phyloP scores from a whole-genome alignment of 2,797 vertebrate species.

The Decapterus maruadsi region DNA sequence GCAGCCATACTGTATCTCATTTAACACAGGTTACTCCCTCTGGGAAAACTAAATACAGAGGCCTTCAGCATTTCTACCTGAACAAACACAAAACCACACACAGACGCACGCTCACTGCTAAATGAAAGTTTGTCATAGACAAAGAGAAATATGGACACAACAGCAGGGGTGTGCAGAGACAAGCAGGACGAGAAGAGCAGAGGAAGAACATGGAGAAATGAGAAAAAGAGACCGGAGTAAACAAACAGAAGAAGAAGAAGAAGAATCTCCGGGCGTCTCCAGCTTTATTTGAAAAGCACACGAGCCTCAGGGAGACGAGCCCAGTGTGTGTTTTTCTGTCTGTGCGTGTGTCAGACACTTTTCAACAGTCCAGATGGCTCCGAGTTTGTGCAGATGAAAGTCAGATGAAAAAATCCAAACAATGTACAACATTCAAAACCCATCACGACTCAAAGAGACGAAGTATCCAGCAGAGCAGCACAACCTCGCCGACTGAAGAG shows the following conservation, averaged over 20 bases:
- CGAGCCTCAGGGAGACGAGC: slow-evolving; percentile 20
- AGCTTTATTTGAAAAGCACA: slow-evolving; percentile 12
- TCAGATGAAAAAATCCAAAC: slow-evolving; percentile 29
- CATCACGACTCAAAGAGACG: not conserved
- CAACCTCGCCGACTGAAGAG: not conserved
- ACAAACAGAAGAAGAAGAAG: not conserved
- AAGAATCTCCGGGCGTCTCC: not conserved
- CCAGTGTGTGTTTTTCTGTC: slow-evolving; percentile 19
- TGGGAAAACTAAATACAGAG: slow-evolving; percentile 44
- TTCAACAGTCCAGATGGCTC: slow-evolving; percentile 36
- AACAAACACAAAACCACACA: not conserved
- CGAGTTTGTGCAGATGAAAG: slow-evolving; percentile 8
- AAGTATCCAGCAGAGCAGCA: not conserved
- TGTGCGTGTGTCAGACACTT: slow-evolving; percentile 4
- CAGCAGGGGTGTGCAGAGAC: not conserved
- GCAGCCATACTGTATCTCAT: slow-evolving; percentile 70
- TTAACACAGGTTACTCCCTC: slow-evolving; percentile 62
- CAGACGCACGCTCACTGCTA: not conserved
- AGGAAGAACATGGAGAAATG: not conserved
- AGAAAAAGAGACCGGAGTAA: slow-evolving; percentile 3
- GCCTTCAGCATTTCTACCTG: slow-evolving; percentile 38
- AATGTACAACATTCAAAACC: slow-evolving; percentile 23
- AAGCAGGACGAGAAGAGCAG: not conserved
- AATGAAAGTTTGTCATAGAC: slow-evolving; percentile 19
- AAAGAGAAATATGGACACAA: not conserved